Evolutionary conservation across 2,113 vertebrate genomes (phyloP).

Genomic region (Isichthys henryi): DNA sequence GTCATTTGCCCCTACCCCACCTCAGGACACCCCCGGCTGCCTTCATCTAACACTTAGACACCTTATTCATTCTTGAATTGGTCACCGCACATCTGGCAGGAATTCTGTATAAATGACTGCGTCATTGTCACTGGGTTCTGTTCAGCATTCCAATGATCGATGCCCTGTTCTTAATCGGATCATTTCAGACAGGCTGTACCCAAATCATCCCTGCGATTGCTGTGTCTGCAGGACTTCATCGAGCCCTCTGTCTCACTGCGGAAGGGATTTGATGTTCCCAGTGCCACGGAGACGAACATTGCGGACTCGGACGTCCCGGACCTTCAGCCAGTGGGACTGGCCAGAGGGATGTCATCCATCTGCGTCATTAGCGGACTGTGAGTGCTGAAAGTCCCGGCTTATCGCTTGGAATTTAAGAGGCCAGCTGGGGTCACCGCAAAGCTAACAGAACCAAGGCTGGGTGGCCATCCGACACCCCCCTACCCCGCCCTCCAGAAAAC

Average conservation of each 20-base stretch:
- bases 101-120: background rate
- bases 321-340: conserved; percentile 17
- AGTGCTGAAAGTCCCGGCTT: conserved; percentile 16
- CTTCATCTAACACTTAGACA: background rate
- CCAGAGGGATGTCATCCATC: conserved; percentile 10
- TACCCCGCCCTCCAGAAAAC: background rate
- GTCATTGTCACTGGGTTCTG: background rate
- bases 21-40: background rate
- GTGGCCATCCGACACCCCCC: background rate
- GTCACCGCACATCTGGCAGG: background rate
- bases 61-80: background rate
- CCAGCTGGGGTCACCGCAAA: background rate
- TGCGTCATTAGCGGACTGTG: conserved; percentile 38
- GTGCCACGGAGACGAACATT: conserved; percentile 12
- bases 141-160: no score
- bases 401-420: background rate
- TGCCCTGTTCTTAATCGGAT: background rate
- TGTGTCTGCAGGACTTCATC: conserved; percentile 35
- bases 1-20: background rate
- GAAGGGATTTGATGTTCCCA: background rate
- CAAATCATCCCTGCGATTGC: conserved; percentile 8
- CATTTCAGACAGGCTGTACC: background rate
- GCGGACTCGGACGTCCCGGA: conserved; percentile 35
- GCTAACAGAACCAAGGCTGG: background rate
- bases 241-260: conserved; percentile 33